Conservation (phyloP, 2,113 vertebrate species). For the Archocentrus centrarchus region DNA sequence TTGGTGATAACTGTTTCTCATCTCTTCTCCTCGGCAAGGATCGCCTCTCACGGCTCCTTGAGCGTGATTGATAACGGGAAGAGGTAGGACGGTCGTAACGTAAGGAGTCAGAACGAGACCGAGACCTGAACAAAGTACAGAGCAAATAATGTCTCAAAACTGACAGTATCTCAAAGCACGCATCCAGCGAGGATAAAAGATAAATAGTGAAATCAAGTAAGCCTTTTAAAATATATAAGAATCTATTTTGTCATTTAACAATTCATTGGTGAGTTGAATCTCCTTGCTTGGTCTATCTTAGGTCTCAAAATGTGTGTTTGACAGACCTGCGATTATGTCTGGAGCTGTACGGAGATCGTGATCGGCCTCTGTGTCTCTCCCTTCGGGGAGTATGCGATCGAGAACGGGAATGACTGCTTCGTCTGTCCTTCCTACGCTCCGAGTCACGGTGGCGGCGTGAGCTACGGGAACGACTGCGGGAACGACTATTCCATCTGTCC, state of each 20-base stretch:
- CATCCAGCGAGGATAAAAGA: not conserved
- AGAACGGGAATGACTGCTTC: not conserved
- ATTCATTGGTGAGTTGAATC: not conserved
- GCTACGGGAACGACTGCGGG: not conserved
- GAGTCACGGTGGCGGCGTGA: rapidly evolving
- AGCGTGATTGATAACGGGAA: not conserved
- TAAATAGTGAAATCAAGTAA: not conserved
- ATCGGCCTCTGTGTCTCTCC: not conserved
- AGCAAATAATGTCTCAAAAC: not conserved
- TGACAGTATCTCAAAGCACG: not conserved
- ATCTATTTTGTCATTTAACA: not conserved
- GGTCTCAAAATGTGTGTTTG: not conserved
- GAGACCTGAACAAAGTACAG: not conserved
- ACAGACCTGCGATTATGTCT: conserved; percentile 54
- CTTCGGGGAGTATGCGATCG: not conserved
- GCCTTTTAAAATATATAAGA: rapidly evolving
- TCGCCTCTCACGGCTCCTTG: conserved; percentile 12
- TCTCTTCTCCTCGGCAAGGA: not conserved
- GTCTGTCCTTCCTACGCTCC: not conserved
- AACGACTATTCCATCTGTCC: not conserved
- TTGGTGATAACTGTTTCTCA: not conserved
- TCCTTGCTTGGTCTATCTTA: not conserved
- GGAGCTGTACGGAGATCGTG: conserved; percentile 8
- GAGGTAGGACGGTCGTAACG: not conserved
- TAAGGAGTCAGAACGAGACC: conserved; percentile 41